Conservation (phyloP, 37 sponge, comb jelly and placozoan genomes). For the Amphimedon queenslandica region DNA sequence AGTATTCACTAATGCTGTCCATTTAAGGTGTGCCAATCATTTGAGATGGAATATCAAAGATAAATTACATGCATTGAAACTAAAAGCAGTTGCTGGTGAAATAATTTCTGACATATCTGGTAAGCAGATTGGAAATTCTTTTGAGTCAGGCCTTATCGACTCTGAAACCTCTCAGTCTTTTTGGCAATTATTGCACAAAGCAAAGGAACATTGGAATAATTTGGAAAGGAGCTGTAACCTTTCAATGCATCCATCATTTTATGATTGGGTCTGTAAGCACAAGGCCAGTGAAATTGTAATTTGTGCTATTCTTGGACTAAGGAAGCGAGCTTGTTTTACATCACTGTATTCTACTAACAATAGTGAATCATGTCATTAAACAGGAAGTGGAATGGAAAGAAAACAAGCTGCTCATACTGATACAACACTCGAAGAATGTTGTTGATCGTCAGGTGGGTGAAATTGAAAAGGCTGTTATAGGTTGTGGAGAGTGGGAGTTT, state of each 20-base stretch:
- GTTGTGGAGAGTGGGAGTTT: slow-evolving; percentile 30
- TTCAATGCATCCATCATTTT: slow-evolving; percentile 4
- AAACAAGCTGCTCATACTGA: slow-evolving; percentile 7
- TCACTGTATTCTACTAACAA: slow-evolving; percentile 16
- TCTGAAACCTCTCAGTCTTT: slow-evolving; percentile 6
- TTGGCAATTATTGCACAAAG: neutral
- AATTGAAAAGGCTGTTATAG: slow-evolving; percentile 23
- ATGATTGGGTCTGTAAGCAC: slow-evolving; percentile 23
- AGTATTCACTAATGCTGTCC: slow-evolving; percentile 18
- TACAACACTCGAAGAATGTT: slow-evolving; percentile 6
- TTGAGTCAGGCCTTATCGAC: slow-evolving; percentile 30
- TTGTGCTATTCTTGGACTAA: neutral
- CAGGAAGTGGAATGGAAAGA: slow-evolving; percentile 18
- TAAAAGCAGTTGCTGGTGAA: slow-evolving; percentile 8
- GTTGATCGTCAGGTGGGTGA: neutral
- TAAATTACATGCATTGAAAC: slow-evolving; percentile 7
- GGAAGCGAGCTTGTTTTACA: no score
- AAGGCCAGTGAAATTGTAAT: slow-evolving; percentile 16
- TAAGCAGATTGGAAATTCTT: neutral
- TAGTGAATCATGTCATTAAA: slow-evolving; percentile 23
- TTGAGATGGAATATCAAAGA: slow-evolving; percentile 26
- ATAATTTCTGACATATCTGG: slow-evolving; percentile 36
- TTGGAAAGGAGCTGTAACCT: slow-evolving; percentile 15
- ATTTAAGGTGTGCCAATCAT: slow-evolving; percentile 31
- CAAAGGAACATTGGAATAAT: slow-evolving; percentile 21